Percentiles rank a stretch among this genome's conserved stretches.
Conservation (phyloP, 2,113 vertebrate genomes). For the Sclerurus mexicanus region DNA sequence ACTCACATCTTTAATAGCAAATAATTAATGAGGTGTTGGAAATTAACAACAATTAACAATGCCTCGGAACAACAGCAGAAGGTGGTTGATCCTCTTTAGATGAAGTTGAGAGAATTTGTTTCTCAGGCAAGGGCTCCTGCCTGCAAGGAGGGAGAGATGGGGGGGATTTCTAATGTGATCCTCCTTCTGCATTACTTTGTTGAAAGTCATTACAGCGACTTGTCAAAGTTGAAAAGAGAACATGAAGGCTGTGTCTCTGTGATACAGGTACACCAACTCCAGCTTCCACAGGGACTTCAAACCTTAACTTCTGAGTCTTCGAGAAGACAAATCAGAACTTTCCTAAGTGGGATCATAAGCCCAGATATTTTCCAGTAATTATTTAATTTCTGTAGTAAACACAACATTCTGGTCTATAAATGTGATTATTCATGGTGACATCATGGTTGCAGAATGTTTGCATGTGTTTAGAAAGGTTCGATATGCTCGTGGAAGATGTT, state of each 20-base stretch:
- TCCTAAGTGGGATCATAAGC: background rate
- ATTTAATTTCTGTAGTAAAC: background rate
- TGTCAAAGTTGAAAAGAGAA: background rate
- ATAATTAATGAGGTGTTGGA: constrained; percentile 77
- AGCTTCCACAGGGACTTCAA: background rate
- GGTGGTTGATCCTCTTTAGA: constrained; percentile 52
- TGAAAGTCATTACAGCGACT: constrained; percentile 9
- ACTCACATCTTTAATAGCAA: constrained; percentile 69
- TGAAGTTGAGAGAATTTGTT: constrained; percentile 13
- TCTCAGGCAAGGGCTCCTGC: background rate
- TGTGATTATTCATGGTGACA: background rate
- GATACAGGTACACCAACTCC: background rate
- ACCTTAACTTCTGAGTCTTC: background rate
- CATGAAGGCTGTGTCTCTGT: background rate
- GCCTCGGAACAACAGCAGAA: constrained; percentile 61
- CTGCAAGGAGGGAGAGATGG: background rate
- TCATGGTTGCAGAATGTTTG: background rate
- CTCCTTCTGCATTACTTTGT: background rate
- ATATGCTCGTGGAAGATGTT: background rate
- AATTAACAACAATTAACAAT: constrained; percentile 80
- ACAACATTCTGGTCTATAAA: background rate
- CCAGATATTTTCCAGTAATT: background rate
- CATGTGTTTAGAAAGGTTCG: background rate
- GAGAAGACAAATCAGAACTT: background rate
- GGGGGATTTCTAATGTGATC: background rate